Evolutionary conservation across 2,797 vertebrate species (phyloP), one percentile per base, ranked within the genome.

Genomic region (Sternarchorhynchus goeldii): DNA sequence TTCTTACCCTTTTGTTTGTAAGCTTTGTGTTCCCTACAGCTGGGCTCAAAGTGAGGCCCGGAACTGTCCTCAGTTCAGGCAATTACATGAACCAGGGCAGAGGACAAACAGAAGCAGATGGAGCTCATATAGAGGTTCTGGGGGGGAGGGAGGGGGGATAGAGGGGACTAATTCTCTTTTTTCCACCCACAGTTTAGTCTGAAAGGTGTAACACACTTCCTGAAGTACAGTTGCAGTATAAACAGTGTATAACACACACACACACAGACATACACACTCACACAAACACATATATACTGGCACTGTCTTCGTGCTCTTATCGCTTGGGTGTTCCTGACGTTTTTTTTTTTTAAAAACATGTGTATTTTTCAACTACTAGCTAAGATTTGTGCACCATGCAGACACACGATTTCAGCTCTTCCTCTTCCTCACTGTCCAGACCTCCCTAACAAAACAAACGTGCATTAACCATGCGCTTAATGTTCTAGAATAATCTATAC

Each of bases 101-200:
- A 89, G 90, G 92, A 92, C 96, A 96, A 97, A 96, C 96, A 92
- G 88, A 89, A 94, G 90, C 96, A 98, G 95, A 97, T 98, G 96
- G 94, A 91, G 91, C 90, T 88, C 93, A 93, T 94, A 94, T 94
- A 89, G 90, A 94, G 94, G 93, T 95, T 94, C 91, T 93, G 91
- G 88, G 85, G 89, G 87, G 81, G 89, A 14, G 31, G 58, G 53
- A 59, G 53, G 8, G 45, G 16, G 59, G 10, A 25, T 14, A n/a
- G 32, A 57, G 16, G 21, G 41, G 39, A 31, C 31, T 64, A 73
- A 69, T 69, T 53, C 53, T 65, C 62, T 92, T 80, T 85, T 92
- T 89, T 93, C 91, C 96, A 95, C 96, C 95, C 96, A 96, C 95
- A 91, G 91, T 91, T 91, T 86, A 88, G 91, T 89, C 64, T 90